Conservation (phyloP, 2,797 vertebrate species). For the Chiroxiphia lanceolata region DNA sequence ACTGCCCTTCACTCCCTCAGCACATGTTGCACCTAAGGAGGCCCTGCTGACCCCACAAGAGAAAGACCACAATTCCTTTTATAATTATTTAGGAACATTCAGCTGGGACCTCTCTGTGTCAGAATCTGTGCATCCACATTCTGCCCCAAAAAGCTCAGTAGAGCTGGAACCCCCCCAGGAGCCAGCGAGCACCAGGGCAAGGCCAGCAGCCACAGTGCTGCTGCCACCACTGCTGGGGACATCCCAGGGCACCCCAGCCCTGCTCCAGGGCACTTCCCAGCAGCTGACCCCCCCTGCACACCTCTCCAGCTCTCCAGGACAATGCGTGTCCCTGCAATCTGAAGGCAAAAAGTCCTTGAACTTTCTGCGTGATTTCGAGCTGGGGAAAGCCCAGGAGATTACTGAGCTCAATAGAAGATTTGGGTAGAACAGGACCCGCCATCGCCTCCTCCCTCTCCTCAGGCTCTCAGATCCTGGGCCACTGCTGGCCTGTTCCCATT, state of each 20-base stretch:
- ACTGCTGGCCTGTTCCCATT: slow-evolving; percentile 21
- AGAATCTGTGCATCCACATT: neutral
- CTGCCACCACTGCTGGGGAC: neutral
- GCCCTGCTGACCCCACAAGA: accelerated
- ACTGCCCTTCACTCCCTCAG: neutral
- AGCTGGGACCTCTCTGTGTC: neutral
- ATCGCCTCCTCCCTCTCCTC: slow-evolving; percentile 36
- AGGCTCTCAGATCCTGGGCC: neutral
- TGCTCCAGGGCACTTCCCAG: neutral
- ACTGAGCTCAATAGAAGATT: slow-evolving; percentile 37
- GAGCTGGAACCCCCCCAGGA: neutral
- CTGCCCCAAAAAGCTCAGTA: neutral
- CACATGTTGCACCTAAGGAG: accelerated
- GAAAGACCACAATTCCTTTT: neutral
- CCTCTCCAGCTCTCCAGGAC: neutral
- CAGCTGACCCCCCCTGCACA: neutral
- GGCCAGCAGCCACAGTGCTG: neutral
- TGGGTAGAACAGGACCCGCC: slow-evolving; percentile 13
- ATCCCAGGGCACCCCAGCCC: neutral
- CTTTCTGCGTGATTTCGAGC: slow-evolving; percentile 35
- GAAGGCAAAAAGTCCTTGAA: slow-evolving; percentile 51
- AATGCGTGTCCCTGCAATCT: neutral
- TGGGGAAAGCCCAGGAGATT: slow-evolving; percentile 37
- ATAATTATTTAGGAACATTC: neutral
- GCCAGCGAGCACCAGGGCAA: accelerated